Evolutionary conservation across 2,888 invertebrate genomes (phyloP), one percentile per base, ranked within the genome.

Genomic region (Caenorhabditis sulstoni): DNA sequence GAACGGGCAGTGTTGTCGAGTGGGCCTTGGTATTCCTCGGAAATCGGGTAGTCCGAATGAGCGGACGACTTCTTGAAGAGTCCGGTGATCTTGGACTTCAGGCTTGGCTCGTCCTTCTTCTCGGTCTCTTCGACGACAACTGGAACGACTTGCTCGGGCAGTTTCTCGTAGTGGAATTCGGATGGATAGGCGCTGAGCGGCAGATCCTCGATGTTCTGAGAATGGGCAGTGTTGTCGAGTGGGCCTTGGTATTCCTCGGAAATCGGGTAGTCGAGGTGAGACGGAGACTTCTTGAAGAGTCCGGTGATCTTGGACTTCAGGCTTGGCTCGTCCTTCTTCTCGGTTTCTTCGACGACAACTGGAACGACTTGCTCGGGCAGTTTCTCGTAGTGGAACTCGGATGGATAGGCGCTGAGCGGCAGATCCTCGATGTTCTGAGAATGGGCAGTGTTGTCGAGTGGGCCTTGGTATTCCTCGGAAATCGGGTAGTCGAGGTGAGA

Each of bases 221-320:
- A n/a, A 65, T 62, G 58, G 12, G 53, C 52, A 22, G 64, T 70
- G 41, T 62, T 37, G 12, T 62, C 77, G 22, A 52, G 57, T 44
- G 79, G 65, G 16, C 52, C 77, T 14, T 44, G 35, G 57, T 65
- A 62, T 23, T 23, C 39, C n/a, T 76, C 74, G 39, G 74, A 66
- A 12, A 59, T 68, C 14, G 83, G 83, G 45, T 81, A 81, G 53
- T 83, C 81, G 18, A 53, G 66, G 23, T 84, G 83, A 44, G 83
- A 74, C 16, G 75, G 50, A 14, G 57, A 55, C 58, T 73, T 76
- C 53, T 76, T 81, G 81, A 81, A 81, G 37, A 59, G 57, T 35
- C 67, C 55, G 29, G 64, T 67, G 64, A 67, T 55, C 57, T 55
- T 59, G 47, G 59, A 59, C 29, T 59, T 59, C 47, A 59, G 45